Base-by-base conservation (phyloP, 2,888 invertebrate species). In the Piscicola geometra region DNA sequence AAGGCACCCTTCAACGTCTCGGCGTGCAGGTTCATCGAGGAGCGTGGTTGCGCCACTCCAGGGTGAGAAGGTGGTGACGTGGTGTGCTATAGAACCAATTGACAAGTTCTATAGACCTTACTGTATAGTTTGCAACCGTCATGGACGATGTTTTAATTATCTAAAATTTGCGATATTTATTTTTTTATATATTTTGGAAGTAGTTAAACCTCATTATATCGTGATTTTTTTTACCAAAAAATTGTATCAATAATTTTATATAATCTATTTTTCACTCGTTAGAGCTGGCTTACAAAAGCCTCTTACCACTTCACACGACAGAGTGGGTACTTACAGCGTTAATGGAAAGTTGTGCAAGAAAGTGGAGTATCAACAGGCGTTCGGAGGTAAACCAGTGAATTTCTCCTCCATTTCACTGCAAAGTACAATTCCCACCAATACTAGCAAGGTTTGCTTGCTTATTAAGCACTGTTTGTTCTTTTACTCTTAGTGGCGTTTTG, bases 311-410 rank as follows among this genome's bases (percentile, higher is more conserved):
- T n/a, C n/a, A n/a, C n/a, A 18, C 50, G 21, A 25, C 67, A 75
- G 75, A 32, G 50, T 68, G 18, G 75, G 75, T 5, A 68, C 64
- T 18, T 75, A 75, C 33, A 28, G 28, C 28, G 25, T 30, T 28
- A 36, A 30, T 25, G 15, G 33, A 0, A 68, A 32, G 3, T 25
- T 35, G 52, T 82, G 83, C 78, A 79, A 83, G 71, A 82, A 83
- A 76, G 85, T 86, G 2, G 82, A 83, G 77, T 84, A 84, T 83
- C 85, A 85, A 74, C 84, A 85, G 79, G 83, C 85, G 9, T 86
- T 86, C 81, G 86, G 86, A 18, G 82, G 84, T 1, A 76, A 81
- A 0, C 85, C 85, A 0, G 81, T 84, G 28, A 79, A 82, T 71
- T 79, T 85, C 75, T 85, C 85, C 0, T 79, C 79, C 41, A 82